A percentile compares a stretch with the other conserved stretches of the same genome.
These are phyloP conservation scores for Meriones psammophilus DNA, from an alignment of 2,797 vertebrate species.

Conservation along the genomic window DNA sequence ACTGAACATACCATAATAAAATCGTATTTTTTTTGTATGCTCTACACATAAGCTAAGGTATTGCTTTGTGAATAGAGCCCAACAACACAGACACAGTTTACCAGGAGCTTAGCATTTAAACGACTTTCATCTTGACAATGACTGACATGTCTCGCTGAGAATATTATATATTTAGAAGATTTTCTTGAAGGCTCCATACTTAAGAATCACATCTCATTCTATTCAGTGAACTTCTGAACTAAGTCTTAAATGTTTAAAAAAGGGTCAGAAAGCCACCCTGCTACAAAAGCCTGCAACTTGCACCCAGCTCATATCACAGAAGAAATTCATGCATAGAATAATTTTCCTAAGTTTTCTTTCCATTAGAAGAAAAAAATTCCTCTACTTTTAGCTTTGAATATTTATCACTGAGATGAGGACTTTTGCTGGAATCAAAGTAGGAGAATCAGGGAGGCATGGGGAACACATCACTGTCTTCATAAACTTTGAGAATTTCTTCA, in stretches of 20 bases:
- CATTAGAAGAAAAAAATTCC: conserved; percentile 53
- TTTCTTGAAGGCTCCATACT: conserved; percentile 86
- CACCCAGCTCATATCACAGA: conserved; percentile 86
- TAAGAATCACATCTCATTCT: conserved; percentile 89
- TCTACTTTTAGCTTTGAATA: conserved; percentile 85
- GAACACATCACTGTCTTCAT: conserved; percentile 75
- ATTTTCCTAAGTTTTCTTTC: conserved; percentile 85
- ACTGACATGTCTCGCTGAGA: conserved; percentile 88
- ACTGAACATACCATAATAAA: conserved; percentile 83
- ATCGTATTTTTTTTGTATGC: conserved; percentile 79
- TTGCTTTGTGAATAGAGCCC: conserved; percentile 84
- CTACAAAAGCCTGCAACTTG: conserved; percentile 88
- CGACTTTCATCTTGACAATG: conserved; percentile 90
- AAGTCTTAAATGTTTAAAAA: conserved; percentile 92
- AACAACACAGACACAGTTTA: conserved; percentile 87
- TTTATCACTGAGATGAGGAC: conserved; percentile 81
- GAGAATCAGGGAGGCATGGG: conserved; percentile 43
- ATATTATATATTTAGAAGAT: conserved; percentile 91
- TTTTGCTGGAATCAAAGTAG: conserved; percentile 74
- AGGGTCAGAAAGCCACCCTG: conserved; percentile 88
- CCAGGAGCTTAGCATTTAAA: conserved; percentile 88
- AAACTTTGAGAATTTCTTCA: conserved; percentile 88
- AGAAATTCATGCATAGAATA: conserved; percentile 87
- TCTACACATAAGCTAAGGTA: conserved; percentile 80
- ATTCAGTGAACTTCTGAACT: conserved; percentile 90